Percentiles rank a stretch among this genome's conserved stretches.
phyloP scores from a whole-genome alignment of 2,113 vertebrate species.

The Xiphophorus maculatus region DNA sequence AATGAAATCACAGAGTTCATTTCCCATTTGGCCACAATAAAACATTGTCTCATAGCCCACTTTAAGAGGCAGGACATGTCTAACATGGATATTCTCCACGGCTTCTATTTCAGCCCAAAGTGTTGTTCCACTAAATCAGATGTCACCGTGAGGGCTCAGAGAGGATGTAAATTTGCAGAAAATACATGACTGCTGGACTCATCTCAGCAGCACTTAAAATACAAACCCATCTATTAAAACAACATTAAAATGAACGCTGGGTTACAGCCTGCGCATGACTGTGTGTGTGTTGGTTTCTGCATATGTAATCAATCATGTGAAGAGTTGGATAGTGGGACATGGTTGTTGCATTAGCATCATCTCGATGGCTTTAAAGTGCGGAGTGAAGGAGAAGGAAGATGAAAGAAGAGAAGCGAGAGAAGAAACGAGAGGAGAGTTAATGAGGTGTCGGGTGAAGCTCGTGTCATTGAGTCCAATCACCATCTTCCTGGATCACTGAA shows the following conservation, averaged over 20 bases:
- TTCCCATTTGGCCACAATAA: conserved; percentile 62
- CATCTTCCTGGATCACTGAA: conserved; percentile 38
- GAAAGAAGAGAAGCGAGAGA: conserved; percentile 41
- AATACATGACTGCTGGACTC: conserved; percentile 47
- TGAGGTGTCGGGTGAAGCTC: conserved; percentile 56
- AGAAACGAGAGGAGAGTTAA: conserved; percentile 42
- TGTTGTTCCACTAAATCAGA: conserved; percentile 58
- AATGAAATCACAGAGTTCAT: conserved; percentile 48
- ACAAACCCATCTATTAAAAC: conserved; percentile 62
- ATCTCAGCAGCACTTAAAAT: conserved; percentile 51
- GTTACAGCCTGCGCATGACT: conserved; percentile 11
- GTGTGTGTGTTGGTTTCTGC: conserved; percentile 45
- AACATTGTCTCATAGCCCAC: conserved; percentile 39
- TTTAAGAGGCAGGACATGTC: conserved; percentile 52
- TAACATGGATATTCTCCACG: conserved; percentile 43
- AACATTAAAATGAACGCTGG: conserved; percentile 40
- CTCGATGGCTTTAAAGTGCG: conserved; percentile 46
- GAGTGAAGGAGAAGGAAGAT: conserved; percentile 47
- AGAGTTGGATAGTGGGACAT: conserved; percentile 57
- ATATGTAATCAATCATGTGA: conserved; percentile 63
- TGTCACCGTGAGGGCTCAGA: conserved; percentile 42
- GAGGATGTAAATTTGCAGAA: conserved; percentile 62
- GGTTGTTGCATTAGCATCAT: conserved; percentile 68
- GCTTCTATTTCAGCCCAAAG: conserved; percentile 45
- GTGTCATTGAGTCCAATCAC: conserved; percentile 25